Evolutionary conservation across 2,888 invertebrate species (phyloP).

Genomic region (Leucophenga montana): DNA sequence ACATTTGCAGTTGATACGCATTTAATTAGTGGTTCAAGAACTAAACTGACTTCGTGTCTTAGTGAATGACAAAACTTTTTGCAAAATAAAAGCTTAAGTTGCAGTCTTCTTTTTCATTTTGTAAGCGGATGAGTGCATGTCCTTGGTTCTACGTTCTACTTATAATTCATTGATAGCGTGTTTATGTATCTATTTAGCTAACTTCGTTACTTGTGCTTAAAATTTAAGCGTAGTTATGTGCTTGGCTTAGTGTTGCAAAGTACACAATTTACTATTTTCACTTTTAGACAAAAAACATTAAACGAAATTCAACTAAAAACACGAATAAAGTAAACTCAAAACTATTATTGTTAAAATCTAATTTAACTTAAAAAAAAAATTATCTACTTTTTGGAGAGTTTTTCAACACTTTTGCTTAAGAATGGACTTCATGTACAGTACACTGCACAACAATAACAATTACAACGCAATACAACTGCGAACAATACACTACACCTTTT

Average conservation of each 20-base stretch:
- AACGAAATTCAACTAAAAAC: neutral
- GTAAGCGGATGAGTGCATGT: too few relatives aligned
- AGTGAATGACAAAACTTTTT: too few relatives aligned
- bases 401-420: neutral
- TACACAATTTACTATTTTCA: neutral
- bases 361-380: constrained; percentile 19
- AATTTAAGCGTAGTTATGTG: too few relatives aligned
- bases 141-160: too few relatives aligned
- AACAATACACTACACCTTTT: constrained; percentile 39
- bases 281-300: neutral
- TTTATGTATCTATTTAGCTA: too few relatives aligned
- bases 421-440: too few relatives aligned
- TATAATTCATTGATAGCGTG: too few relatives aligned
- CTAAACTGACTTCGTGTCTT: too few relatives aligned
- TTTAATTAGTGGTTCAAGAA: constrained; percentile 27
- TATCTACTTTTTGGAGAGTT: neutral
- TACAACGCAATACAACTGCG: too few relatives aligned
- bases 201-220: too few relatives aligned
- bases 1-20: constrained; percentile 13
- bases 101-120: too few relatives aligned
- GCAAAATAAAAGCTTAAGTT: too few relatives aligned
- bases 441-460: neutral
- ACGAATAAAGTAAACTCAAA: neutral
- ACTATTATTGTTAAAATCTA: constrained; percentile 22
- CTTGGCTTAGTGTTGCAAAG: constrained; percentile 1